Evolutionary conservation across 2,797 vertebrate genomes (phyloP), one percentile per base, ranked within the genome.

Genomic region (Meda fulgida): DNA sequence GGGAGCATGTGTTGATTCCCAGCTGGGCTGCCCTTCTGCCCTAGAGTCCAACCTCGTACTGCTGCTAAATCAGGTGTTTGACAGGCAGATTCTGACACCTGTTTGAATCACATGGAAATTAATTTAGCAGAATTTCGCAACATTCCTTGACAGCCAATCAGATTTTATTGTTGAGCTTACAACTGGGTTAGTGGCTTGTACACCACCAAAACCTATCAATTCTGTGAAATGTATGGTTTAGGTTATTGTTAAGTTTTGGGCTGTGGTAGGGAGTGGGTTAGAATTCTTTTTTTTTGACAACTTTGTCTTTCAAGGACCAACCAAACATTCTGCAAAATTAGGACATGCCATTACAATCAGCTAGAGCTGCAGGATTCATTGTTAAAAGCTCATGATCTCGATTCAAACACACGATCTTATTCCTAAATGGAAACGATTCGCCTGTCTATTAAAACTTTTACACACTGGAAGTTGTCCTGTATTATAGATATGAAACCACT

Each of bases 21-120:
- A 96, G 38, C 92, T 96, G 0, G 96, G 97, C 0, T 96, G 95
- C 89, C 93, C 94, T 26, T 88, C 95, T 0, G 89, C 90, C 18
- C 92, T 99, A 79, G 97, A 99, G 91, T 96, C 95, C 91, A 96
- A 95, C 92, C 94, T 99, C 81, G 97, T 99, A 21, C 95, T 99
- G 87, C 96, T 99, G 88, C 97, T 99, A 89, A 98, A 97, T 92
- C 98, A 99, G 95, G 96, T 99, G 88, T 51, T 71, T 75, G 53
- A 65, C 26, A 31, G 36, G 18, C 40, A 46, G 1, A 70, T 40
- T 13, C 67, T 13, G 3, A 81, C 43, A 81, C n/a, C 53, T 82
- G 9, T 46, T 40, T 48, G 5, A 48, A 48, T 48, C 19, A 5
- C 3, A 14, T n/a, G 53, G 34, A 58, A 55, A 76, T 38, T 14